These are phyloP conservation scores for Myotis davidii DNA, from an alignment of 2,113 vertebrate species.

Conservation along the genomic window DNA sequence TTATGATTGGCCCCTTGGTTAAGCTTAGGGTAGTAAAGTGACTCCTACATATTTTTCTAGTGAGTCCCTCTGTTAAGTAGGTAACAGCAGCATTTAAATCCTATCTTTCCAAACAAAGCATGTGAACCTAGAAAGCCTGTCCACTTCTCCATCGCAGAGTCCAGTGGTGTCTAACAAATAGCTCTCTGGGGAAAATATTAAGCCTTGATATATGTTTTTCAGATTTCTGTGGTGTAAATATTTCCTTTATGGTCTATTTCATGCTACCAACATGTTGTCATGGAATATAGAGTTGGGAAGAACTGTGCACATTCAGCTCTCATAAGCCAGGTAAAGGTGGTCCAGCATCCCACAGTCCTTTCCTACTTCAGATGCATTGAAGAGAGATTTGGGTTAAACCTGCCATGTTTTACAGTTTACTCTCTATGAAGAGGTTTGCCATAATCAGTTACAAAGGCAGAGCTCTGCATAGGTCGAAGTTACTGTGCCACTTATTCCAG, in stretches of 20 bases:
- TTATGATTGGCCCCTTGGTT: background rate
- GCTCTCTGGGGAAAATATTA: background rate
- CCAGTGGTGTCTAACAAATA: background rate
- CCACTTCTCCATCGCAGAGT: background rate
- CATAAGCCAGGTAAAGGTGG: too few species aligned
- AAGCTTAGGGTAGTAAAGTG: background rate
- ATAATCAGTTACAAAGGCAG: background rate
- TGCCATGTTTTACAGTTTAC: background rate
- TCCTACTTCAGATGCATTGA: background rate
- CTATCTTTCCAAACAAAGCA: background rate
- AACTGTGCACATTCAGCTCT: background rate
- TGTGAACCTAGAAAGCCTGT: background rate
- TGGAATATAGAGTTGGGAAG: background rate
- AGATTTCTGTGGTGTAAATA: background rate
- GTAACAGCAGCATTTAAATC: background rate
- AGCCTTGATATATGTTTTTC: background rate
- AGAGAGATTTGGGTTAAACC: background rate
- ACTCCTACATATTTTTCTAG: background rate
- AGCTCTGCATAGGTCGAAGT: background rate
- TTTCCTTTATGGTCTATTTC: background rate
- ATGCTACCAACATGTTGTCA: background rate
- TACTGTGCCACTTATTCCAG: background rate
- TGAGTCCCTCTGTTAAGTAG: background rate
- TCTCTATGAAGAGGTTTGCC: background rate
- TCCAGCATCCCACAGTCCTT: rapidly evolving